Base-by-base conservation (phyloP, 2,797 vertebrate species). In the Emydoidea blandingii region DNA sequence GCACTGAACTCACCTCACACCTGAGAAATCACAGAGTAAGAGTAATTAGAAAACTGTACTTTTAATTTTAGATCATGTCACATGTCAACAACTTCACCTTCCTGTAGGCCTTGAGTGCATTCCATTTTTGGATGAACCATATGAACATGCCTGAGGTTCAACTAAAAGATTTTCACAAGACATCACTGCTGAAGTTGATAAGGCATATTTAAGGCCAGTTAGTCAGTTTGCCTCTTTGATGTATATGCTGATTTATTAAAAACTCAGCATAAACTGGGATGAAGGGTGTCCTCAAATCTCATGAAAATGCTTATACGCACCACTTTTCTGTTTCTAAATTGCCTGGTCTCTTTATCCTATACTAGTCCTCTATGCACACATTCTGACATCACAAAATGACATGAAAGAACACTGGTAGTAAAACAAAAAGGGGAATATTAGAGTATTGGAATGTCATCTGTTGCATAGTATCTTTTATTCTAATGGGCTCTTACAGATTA, bases 261-360 rank as follows among this genome's bases (percentile, higher is more conserved):
- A 25, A 78, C 50, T 14, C 27, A 79, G 11, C 27, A 65, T 92
- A 94, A 94, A 62, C 52, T 80, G 50, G 62, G 37, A 34, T 79
- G 89, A 85, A 94, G 88, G 49, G 54, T 54, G 47, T 31, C 49
- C 6, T 21, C 79, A 31, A n/a, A 89, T 76, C 27, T 88, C 27
- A 62, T 94, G 41, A 91, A 92, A 86, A n/a, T 76, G 25, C 3
- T 88, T 85, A 88, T 37, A 83, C 86, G 29, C 37, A 88, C 18
- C n/a, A 52, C 18, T 57, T 59, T 18, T 11, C n/a, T 53, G 85
- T 83, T 81, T 90, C 62, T 72, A 79, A 85, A 92, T 79, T 86
- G 78, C 34, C 86, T 86, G 21, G 59, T 83, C 21, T 87, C 34
- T 95, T 87, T 86, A 83, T 62, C 72, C 56, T 89, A 89, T 68